Evolutionary conservation across 2,113 vertebrate species (phyloP), one percentile per base, ranked within the genome.

Genomic region (Paradoxurus hermaphroditus): DNA sequence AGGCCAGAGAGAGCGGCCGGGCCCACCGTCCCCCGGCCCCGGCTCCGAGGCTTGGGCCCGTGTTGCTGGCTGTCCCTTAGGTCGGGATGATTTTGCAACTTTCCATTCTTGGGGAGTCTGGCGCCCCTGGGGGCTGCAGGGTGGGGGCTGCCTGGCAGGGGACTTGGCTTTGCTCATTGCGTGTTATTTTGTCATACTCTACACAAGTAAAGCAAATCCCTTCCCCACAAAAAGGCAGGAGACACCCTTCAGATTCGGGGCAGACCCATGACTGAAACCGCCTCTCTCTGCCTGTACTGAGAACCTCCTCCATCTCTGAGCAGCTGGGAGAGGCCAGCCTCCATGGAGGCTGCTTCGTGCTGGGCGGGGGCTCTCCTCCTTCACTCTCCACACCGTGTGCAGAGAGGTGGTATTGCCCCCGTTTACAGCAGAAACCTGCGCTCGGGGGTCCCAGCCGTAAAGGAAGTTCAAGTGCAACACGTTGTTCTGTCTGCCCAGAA

Each of bases 371-470:
- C 25, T 19, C 23, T n/a, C 67, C 9, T 62, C 39, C 72, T 18
- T 27, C 18, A 7, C 49, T 27, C n/a, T 56, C 46, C 7, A 2
- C 29, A 23, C n/a, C 63, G 39, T 18, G 1, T 2, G 68, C 34
- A 19, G 9, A 10, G 36, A 53, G 16, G 67, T 18, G 25, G 7
- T 4, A 1, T 14, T 29, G 29, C 39, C 34, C 51, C 9, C 0
- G 25, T 27, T 27, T 46, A 10, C 3, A 27, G 25, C 56, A 75
- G 67, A 68, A n/a, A 34, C 14, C 36, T n/a, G 14, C 18, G 31
- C 82, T 41, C 0, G 0, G 31, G 1, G 15, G 34, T 3, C 73
- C 25, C 29, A 0, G 4, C 29, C 2, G 4, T 6, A 25, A 11
- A 21, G 36, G 65, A 29, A 23, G 21, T 0, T 4, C 15, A n/a